phyloP scores from a whole-genome alignment of 2,113 vertebrate genomes.

The Otis tarda region DNA sequence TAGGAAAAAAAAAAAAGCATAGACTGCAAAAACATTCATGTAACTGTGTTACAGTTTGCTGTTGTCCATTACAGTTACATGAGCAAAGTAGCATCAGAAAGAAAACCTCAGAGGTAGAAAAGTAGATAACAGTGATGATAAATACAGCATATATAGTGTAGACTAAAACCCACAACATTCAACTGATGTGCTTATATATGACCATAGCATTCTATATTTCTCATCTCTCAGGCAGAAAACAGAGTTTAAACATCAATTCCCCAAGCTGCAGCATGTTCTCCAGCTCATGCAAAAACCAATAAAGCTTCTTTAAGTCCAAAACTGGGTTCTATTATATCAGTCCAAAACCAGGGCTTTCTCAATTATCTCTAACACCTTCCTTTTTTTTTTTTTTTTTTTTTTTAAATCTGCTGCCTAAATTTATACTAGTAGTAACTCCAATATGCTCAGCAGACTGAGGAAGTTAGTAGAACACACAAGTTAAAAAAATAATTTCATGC shows the following conservation, averaged over 20 bases:
- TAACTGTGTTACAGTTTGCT: not conserved
- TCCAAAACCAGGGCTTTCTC: not conserved
- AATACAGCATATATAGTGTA: not conserved
- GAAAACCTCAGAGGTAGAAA: not conserved
- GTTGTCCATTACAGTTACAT: not conserved
- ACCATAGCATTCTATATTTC: not conserved
- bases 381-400: not conserved
- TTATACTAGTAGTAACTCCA: not conserved
- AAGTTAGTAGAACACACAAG: not conserved
- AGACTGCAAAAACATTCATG: not conserved
- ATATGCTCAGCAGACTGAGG: not conserved
- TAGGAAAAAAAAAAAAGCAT: not conserved
- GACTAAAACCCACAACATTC: not conserved
- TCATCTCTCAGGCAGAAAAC: not conserved
- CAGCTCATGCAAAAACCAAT: not conserved
- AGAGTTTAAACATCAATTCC: not conserved
- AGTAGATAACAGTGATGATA: not conserved
- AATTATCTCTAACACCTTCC: not conserved
- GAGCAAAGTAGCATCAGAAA: not conserved
- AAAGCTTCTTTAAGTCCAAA: not conserved
- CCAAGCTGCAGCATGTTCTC: not conserved
- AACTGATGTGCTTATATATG: not conserved
- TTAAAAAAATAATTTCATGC: not conserved
- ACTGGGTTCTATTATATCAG: not conserved
- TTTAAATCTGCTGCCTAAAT: not conserved